Base-by-base conservation (phyloP, 2,888 invertebrate species). In the Diabrotica balteata region DNA sequence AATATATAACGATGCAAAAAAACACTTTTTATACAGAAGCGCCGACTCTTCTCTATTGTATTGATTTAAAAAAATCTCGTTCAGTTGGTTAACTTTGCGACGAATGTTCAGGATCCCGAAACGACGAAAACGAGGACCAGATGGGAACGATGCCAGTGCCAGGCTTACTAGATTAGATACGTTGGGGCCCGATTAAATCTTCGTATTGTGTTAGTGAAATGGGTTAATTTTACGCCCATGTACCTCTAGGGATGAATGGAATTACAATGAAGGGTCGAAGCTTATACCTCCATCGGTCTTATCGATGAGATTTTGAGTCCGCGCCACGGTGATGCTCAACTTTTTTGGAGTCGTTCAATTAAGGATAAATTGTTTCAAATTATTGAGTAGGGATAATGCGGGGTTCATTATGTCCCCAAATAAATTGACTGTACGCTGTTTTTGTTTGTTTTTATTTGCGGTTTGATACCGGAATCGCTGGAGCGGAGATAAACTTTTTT, bases 141-240 rank as follows among this genome's bases (percentile, higher is more conserved):
- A 72, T 72, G 68, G 72, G 66, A 72, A 50, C 55, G 63, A 69
- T 61, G 72, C 72, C 72, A 72, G 69, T 66, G 69, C 66, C 72
- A 72, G 69, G 72, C 69, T 72, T 68, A 70, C 66, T 70, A 73
- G 76, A 78, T 78, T 77, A 78, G 75, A 73, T 74, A 71, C 71
- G 72, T 74, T 71, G 73, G 77, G 77, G 70, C 76, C 76, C 78
- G 81, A 83, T 82, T 83, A 81, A 82, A 82, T 80, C 81, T 78
- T 73, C 74, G 80, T 81, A 80, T 81, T 80, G 81, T 81, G 77
- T 78, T 78, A 79, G 80, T 80, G 82, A 83, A 83, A 82, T 82
- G 80, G 83, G 82, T 83, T 83, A 83, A 83, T 84, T 84, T 84
- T 83, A 80, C 82, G 81, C 81, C 82, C 81, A 81, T 80, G 80